These are phyloP conservation scores for Bradypus variegatus DNA, from an alignment of 2,797 vertebrate species.

Conservation along the genomic window DNA sequence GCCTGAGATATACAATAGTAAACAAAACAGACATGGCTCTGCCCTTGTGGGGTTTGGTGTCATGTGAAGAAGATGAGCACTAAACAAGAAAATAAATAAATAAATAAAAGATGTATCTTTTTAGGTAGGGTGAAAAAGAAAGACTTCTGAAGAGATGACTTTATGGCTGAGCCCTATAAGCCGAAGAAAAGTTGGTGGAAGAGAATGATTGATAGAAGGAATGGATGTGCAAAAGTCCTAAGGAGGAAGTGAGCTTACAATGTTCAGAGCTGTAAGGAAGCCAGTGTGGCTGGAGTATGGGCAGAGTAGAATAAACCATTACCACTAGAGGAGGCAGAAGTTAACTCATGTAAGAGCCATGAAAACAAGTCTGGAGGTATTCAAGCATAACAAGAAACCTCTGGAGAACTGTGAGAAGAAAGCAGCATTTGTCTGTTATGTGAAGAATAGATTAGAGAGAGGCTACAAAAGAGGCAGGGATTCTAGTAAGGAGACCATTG, in stretches of 20 bases:
- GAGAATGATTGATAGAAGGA: neutral
- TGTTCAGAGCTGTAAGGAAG: neutral
- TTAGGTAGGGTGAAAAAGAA: neutral
- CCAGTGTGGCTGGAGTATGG: neutral
- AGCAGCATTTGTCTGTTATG: neutral
- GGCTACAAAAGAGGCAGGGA: neutral
- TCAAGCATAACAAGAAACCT: neutral
- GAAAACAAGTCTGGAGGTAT: neutral
- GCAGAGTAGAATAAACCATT: neutral
- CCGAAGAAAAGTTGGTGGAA: neutral
- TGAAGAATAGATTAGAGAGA: neutral
- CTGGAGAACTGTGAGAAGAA: neutral
- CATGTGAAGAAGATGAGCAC: neutral
- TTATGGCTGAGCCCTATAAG: neutral
- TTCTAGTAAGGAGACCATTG: neutral
- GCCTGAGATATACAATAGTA: neutral
- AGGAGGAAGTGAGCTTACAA: neutral
- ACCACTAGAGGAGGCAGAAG: neutral
- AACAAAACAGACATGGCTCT: neutral
- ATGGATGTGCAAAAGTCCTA: neutral
- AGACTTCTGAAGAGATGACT: neutral
- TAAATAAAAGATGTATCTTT: neutral
- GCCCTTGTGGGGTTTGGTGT: neutral
- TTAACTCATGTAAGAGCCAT: neutral
- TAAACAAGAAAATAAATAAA: conserved; percentile 12